Evolutionary conservation across 2,797 vertebrate genomes (phyloP).

Genomic region (Premnoplex brunnescens): DNA sequence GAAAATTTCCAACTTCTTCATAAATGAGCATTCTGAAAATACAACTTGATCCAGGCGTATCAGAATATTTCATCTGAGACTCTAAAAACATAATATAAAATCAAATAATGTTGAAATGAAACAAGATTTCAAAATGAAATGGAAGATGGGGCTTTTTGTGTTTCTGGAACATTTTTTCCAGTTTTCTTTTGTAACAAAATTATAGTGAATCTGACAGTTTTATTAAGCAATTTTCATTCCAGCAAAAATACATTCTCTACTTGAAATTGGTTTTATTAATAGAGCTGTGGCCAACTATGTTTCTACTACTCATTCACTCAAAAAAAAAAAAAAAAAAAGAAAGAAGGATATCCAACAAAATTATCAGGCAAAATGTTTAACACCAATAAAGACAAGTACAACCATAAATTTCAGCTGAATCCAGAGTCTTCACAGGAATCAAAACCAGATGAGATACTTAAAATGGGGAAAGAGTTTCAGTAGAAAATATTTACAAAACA

Average conservation of each 20-base stretch:
- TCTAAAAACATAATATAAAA: constrained; percentile 39
- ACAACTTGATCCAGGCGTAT: not conserved
- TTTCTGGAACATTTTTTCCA: constrained; percentile 54
- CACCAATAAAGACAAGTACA: constrained; percentile 40
- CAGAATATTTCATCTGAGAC: constrained; percentile 10
- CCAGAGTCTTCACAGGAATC: constrained; percentile 19
- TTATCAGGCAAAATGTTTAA: constrained; percentile 52
- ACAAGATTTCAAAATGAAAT: constrained; percentile 53
- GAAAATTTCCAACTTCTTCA: not conserved
- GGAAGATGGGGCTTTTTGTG: constrained; percentile 7
- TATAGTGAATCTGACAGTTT: constrained; percentile 57
- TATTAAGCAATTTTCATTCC: constrained; percentile 61
- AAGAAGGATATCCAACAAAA: constrained; percentile 32
- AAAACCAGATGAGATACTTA: constrained; percentile 44
- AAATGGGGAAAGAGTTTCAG: not conserved
- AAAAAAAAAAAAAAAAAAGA: not conserved
- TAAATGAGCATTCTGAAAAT: constrained; percentile 27
- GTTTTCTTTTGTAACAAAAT: constrained; percentile 59
- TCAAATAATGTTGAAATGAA: constrained; percentile 45
- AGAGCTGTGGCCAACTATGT: constrained; percentile 29
- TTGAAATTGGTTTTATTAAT: constrained; percentile 60
- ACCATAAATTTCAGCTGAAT: not conserved
- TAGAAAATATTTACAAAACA: not conserved
- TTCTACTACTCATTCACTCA: constrained; percentile 26
- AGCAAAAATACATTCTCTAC: constrained; percentile 55